These are phyloP conservation scores for Pectinophora gossypiella DNA, from an alignment of 1,140 invertebrate genomes.

Conservation along the genomic window DNA sequence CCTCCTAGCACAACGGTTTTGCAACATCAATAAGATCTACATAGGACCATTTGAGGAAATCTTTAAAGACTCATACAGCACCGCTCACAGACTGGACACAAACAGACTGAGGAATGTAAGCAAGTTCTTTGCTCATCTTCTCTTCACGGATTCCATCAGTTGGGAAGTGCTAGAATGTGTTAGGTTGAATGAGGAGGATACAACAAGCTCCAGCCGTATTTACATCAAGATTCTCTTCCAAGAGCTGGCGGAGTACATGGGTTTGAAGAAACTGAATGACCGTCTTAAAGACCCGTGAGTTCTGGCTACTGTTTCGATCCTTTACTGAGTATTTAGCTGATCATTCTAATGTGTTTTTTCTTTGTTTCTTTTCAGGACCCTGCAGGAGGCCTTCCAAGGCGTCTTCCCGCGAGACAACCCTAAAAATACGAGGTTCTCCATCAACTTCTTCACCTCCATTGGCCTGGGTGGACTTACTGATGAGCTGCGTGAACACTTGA, in stretches of 20 bases:
- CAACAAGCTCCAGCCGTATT: conserved; percentile 96
- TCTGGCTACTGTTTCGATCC: conserved; percentile 5
- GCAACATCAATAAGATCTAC: conserved; percentile 93
- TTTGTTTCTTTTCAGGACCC: conserved; percentile 81
- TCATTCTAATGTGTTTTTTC: conserved; percentile 14
- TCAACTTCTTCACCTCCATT: conserved; percentile 99
- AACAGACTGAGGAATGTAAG: conserved; percentile 98
- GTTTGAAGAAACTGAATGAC: conserved; percentile 92
- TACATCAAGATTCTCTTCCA: conserved; percentile 99
- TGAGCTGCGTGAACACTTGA: conserved; percentile 93
- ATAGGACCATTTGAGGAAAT: conserved; percentile 96
- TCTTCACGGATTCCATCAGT: conserved; percentile 97
- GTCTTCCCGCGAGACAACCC: conserved; percentile 97
- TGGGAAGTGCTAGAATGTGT: conserved; percentile 94
- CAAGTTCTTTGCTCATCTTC: conserved; percentile 97
- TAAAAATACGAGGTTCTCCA: conserved; percentile 97
- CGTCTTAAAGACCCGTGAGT: conserved; percentile 88
- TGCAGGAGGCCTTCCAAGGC: conserved; percentile 92
- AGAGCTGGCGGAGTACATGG: conserved; percentile 98
- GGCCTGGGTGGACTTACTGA: conserved; percentile 97
- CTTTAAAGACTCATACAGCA: conserved; percentile 96
- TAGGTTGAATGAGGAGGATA: conserved; percentile 96
- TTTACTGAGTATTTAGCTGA: neutral
- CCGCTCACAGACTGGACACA: conserved; percentile 94
- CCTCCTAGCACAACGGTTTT: conserved; percentile 94